phyloP scores from a whole-genome alignment of 2,797 vertebrate genomes.

The Clangula hyemalis region DNA sequence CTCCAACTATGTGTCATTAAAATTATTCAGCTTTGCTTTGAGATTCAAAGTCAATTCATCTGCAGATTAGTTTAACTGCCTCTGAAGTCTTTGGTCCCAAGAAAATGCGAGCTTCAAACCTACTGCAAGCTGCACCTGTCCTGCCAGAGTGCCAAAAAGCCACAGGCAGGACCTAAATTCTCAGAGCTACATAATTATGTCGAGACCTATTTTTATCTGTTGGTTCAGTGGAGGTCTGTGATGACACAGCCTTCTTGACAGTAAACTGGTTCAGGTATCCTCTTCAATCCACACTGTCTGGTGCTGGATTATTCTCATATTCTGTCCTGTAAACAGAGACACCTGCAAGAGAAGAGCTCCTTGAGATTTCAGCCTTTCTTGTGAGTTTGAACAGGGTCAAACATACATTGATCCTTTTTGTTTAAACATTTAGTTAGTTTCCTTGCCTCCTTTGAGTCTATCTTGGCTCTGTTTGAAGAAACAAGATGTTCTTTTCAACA shows the following conservation, averaged over 20 bases:
- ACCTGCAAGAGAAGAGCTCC: neutral
- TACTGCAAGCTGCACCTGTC: neutral
- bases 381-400: neutral
- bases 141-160: neutral
- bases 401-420: neutral
- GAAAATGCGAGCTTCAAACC: neutral
- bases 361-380: neutral
- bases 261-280: neutral
- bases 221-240: neutral
- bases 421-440: neutral
- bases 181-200: neutral
- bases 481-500: neutral
- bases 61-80: neutral
- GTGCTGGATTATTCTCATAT: neutral
- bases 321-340: neutral
- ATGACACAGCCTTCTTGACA: neutral
- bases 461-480: neutral
- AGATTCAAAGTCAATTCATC: neutral
- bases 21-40: neutral
- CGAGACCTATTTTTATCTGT: neutral
- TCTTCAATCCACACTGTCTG: neutral
- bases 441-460: neutral
- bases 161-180: neutral
- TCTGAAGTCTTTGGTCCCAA: neutral
- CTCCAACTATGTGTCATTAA: constrained; percentile 1